These are phyloP conservation scores for Phenacoccus solenopsis DNA, from an alignment of 1,140 invertebrate species.

Conservation along the genomic window DNA sequence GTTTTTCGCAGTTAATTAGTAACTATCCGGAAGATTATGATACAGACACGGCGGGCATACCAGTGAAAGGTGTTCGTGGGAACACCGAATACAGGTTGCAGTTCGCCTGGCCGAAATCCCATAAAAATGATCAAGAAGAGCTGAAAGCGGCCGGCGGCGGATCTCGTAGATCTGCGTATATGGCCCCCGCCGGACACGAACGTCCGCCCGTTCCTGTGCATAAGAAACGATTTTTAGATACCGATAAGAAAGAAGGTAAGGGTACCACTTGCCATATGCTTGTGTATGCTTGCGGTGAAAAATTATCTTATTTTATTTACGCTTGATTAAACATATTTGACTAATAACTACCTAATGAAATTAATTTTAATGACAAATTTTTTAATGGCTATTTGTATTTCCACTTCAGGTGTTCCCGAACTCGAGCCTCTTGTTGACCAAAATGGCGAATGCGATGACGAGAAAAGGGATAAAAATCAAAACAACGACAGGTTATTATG, in stretches of 20 bases:
- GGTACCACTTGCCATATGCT: not conserved
- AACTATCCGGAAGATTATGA: slow-evolving; percentile 4
- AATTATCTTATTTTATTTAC: too few relatives aligned
- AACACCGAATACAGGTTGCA: slow-evolving; percentile 77
- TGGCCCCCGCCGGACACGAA: slow-evolving; percentile 48
- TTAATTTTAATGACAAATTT: too few relatives aligned
- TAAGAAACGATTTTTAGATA: slow-evolving; percentile 43
- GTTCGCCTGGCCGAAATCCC: slow-evolving; percentile 62
- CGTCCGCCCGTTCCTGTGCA: slow-evolving; percentile 40
- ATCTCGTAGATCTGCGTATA: slow-evolving; percentile 69
- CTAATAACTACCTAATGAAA: too few relatives aligned
- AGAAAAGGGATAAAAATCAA: slow-evolving; percentile 38
- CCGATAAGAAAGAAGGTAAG: slow-evolving; percentile 34
- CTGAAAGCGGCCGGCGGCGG: slow-evolving; percentile 10
- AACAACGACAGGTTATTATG: slow-evolving; percentile 26
- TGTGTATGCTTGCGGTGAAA: too few relatives aligned
- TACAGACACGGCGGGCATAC: not conserved
- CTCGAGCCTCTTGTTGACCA: slow-evolving; percentile 64
- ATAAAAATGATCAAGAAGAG: slow-evolving; percentile 34
- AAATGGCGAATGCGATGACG: slow-evolving; percentile 43
- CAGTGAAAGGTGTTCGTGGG: slow-evolving; percentile 37
- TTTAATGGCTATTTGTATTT: slow-evolving; percentile 23
- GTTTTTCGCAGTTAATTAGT: not conserved
- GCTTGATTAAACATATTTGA: too few relatives aligned
- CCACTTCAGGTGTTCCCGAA: slow-evolving; percentile 44